phyloP scores from a whole-genome alignment of 2,113 vertebrate species.

The Diphyllodes magnificus region DNA sequence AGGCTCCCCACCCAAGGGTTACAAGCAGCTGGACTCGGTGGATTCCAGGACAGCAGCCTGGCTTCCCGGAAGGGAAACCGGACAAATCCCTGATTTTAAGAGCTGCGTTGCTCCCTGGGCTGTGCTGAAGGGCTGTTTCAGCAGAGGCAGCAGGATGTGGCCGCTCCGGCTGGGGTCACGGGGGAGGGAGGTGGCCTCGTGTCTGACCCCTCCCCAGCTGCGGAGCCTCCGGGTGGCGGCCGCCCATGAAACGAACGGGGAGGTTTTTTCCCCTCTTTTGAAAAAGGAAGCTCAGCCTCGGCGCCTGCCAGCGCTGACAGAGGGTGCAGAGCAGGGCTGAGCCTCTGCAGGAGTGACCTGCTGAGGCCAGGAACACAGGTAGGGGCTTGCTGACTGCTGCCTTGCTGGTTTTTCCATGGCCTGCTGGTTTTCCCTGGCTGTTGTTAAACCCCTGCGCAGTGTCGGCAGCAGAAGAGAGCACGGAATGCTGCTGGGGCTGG shows the following conservation, averaged over 20 bases:
- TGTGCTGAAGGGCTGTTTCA: background rate
- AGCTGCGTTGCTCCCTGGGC: background rate
- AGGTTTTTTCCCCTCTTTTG: background rate
- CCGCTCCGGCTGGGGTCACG: background rate
- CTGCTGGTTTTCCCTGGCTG: background rate
- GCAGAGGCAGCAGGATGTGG: background rate
- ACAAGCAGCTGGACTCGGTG: background rate
- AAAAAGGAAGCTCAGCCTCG: background rate
- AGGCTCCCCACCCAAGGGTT: fast-evolving
- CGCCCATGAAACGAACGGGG: fast-evolving
- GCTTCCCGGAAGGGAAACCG: background rate
- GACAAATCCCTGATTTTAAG: background rate
- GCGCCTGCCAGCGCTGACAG: fast-evolving
- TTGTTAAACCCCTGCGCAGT: background rate
- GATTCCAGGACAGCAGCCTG: background rate
- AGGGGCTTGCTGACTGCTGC: background rate
- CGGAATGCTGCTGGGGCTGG: background rate
- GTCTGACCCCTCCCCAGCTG: slow-evolving; percentile 7
- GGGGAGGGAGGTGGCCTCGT: background rate
- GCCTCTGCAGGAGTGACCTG: background rate
- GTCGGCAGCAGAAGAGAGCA: background rate
- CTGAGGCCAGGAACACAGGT: background rate
- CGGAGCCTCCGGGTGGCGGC: background rate
- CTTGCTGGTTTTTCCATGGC: background rate
- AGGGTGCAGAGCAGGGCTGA: background rate